Percentiles rank a stretch among this genome's conserved stretches.
These are phyloP conservation scores for Philereme transversata DNA, from an alignment of 2,888 invertebrate genomes.

Conservation along the genomic window DNA sequence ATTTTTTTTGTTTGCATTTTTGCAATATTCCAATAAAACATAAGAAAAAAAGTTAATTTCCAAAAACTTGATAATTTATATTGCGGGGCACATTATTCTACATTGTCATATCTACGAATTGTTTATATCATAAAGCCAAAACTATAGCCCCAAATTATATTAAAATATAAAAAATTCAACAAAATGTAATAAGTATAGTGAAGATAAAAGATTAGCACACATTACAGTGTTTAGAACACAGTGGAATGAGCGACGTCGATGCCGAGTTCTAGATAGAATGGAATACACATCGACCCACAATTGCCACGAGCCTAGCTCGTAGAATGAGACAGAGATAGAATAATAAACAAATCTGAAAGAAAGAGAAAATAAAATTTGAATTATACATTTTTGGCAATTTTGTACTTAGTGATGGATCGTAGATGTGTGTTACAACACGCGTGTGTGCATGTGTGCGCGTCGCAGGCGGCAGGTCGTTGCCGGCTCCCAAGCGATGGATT, in stretches of 20 bases:
- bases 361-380: conserved; percentile 49
- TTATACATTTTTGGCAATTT: conserved; percentile 80
- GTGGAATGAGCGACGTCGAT: conserved; percentile 51
- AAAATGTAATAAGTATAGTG: conserved; percentile 37
- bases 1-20: conserved; percentile 42
- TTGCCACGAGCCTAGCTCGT: conserved; percentile 57
- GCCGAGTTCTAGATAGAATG: conserved; percentile 41
- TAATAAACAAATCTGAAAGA: conserved; percentile 47
- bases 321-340: conserved; percentile 46
- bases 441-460: conserved; percentile 46
- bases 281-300: conserved; percentile 55
- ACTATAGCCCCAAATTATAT: conserved; percentile 37
- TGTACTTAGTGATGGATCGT: conserved; percentile 79
- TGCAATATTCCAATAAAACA: conserved; percentile 22
- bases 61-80: conserved; percentile 42
- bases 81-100: conserved; percentile 35
- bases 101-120: conserved; percentile 36
- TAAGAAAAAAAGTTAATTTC: conserved; percentile 19
- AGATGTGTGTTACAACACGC: conserved; percentile 51
- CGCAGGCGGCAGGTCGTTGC: conserved; percentile 30
- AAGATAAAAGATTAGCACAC: conserved; percentile 52
- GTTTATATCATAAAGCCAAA: conserved; percentile 39
- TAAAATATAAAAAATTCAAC: conserved; percentile 38
- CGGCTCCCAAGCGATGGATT: conserved; percentile 22
- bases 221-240: conserved; percentile 57